Base-by-base conservation (phyloP, 2,797 vertebrate genomes). In the Jordanella pulchra region DNA sequence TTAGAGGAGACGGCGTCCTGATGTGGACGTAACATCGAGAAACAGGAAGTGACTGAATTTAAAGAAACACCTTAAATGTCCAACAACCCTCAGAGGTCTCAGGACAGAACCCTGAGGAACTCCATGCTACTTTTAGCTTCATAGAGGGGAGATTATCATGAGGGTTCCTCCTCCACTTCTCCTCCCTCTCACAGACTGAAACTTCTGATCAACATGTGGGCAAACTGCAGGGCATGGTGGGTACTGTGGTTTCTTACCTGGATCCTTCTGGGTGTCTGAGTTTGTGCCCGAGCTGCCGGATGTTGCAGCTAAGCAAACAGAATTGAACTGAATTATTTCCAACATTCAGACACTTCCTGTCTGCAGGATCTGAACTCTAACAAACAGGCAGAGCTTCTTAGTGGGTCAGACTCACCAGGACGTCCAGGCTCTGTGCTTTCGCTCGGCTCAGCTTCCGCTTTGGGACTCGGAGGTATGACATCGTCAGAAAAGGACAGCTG, bases 241-340 rank as follows among this genome's bases (percentile, higher is more conserved):
- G 80, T 64, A 64, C 70, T 71, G 47, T 17, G 53, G 75, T 73
- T 0, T 65, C 91, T 94, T 84, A 91, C 95, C 92, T 81, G 87
- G 80, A 54, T 92, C 93, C 84, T 87, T 82, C 63, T 87, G 83
- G 47, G 81, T 67, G 73, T 83, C 78, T 58, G 80, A 56, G 76
- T 86, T 63, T 61, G 76, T 42, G 74, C 92, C 89, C 67, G 79
- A 78, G 72, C 60, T 70, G 83, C 56, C 27, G 76, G 87, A 80
- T 0, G 78, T 53, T 3, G 76, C 64, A 42, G n/a, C 84, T 83
- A 75, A 3, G 27, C 18, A 61, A 14, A 71, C 55, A 58, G 15
- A 32, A 18, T 4, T 56, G 0, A 56, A 10, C 3, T 9, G 28
- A 15, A 56, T 56, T 30, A 30, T 7, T 18, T 3, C 28, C 55